These are phyloP conservation scores for Tiaroga cobitis DNA, from an alignment of 2,797 vertebrate genomes.

Conservation along the genomic window DNA sequence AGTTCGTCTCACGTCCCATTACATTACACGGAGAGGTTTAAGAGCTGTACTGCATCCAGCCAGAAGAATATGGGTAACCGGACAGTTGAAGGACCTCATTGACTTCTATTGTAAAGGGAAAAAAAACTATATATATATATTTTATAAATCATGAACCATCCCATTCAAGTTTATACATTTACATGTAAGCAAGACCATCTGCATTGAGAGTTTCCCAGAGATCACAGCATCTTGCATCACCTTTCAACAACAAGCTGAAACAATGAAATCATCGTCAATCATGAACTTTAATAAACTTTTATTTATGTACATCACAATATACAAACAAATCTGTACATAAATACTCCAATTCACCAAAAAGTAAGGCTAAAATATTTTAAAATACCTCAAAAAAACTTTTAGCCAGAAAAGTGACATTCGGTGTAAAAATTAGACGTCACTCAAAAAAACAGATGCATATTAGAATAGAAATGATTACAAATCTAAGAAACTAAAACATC, in stretches of 20 bases:
- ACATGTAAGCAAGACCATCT: background rate
- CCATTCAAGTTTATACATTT: background rate
- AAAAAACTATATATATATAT: no score
- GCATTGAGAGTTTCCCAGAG: background rate
- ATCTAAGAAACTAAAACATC: conserved; percentile 64
- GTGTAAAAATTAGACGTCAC: conserved; percentile 49
- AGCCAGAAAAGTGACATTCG: conserved; percentile 55
- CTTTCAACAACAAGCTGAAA: background rate
- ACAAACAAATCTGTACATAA: conserved; percentile 80
- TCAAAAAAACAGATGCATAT: conserved; percentile 54
- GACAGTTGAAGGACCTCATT: no score
- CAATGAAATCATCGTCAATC: background rate
- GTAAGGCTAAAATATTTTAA: conserved; percentile 66
- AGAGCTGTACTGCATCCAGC: no score
- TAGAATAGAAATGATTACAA: conserved; percentile 63
- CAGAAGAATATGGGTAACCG: no score
- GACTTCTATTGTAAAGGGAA: no score
- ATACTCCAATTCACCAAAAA: conserved; percentile 73
- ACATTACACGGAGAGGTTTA: no score
- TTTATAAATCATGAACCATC: background rate
- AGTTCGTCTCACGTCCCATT: no score
- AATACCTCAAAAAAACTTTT: conserved; percentile 56
- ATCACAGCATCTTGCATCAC: background rate
- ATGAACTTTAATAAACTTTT: conserved; percentile 65
- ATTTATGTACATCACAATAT: conserved; percentile 77